These are phyloP conservation scores for Polypterus bichir DNA, from an alignment of 2,113 vertebrate genomes.

Conservation along the genomic window DNA sequence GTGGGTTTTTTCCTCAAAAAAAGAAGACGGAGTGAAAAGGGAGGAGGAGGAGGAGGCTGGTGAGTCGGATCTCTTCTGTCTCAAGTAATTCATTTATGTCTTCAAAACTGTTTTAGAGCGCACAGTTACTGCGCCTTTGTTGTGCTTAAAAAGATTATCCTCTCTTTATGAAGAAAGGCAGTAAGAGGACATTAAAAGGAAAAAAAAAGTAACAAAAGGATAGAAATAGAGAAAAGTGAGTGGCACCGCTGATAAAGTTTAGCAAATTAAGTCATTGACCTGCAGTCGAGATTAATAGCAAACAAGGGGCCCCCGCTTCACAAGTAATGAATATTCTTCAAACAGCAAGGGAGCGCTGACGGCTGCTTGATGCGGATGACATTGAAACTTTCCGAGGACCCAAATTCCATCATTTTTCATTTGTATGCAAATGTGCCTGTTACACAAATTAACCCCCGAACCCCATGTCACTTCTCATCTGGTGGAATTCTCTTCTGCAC, in stretches of 20 bases:
- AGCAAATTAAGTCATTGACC: conserved; percentile 92
- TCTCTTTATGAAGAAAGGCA: conserved; percentile 49
- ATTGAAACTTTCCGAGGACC: conserved; percentile 94
- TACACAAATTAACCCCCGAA: conserved; percentile 98
- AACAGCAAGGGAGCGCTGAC: conserved; percentile 57
- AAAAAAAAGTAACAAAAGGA: conserved; percentile 54
- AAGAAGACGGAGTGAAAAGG: no score
- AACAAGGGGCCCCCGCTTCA: conserved; percentile 90
- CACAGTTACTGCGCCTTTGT: conserved; percentile 54
- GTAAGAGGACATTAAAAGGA: conserved; percentile 57
- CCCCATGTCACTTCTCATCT: conserved; percentile 93
- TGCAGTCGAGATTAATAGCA: conserved; percentile 84
- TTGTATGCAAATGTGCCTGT: conserved; percentile 98
- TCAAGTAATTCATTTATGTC: conserved; percentile 62
- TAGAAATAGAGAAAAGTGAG: conserved; percentile 56
- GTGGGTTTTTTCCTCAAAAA: conserved; percentile 21
- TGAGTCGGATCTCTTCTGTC: conserved; percentile 43
- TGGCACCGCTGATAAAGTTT: conserved; percentile 75
- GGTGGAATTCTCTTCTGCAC: conserved; percentile 56
- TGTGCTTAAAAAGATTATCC: conserved; percentile 49
- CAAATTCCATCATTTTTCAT: conserved; percentile 97
- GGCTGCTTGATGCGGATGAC: conserved; percentile 83
- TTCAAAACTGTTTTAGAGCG: conserved; percentile 53
- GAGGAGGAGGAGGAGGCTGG: conserved; percentile 30
- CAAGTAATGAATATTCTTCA: conserved; percentile 86